phyloP scores from a whole-genome alignment of 2,113 vertebrate species.

The Marmota monax region DNA sequence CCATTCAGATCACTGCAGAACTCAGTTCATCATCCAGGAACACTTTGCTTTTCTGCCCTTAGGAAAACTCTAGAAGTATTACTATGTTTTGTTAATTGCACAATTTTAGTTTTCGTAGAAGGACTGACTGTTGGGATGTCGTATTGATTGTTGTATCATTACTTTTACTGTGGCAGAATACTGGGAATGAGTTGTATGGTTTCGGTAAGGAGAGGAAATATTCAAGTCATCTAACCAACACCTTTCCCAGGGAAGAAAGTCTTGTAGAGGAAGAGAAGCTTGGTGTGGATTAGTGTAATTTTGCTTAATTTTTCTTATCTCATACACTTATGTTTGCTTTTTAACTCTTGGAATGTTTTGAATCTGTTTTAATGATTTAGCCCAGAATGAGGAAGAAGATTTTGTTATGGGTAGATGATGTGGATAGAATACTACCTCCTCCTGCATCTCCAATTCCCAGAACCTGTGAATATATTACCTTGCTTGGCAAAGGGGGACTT shows the following conservation, averaged over 20 bases:
- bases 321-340: neutral
- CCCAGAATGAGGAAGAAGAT: neutral
- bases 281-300: neutral
- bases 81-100: neutral
- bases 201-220: neutral
- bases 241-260: neutral
- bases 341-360: neutral
- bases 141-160: neutral
- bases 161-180: neutral
- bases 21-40: neutral
- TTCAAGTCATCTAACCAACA: neutral
- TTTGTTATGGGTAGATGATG: neutral
- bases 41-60: neutral
- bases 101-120: neutral
- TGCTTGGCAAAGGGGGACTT: slow-evolving; percentile 13
- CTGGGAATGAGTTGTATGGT: neutral
- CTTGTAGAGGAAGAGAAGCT: neutral
- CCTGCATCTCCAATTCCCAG: neutral
- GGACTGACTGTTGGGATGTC: neutral
- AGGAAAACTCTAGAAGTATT: neutral
- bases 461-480: neutral
- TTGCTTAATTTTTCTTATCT: neutral
- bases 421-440: neutral
- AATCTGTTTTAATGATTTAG: neutral
- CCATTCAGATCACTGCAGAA: neutral